Base-by-base conservation (phyloP, 2,797 vertebrate genomes). In the Oryzias dopingdopingensis region DNA sequence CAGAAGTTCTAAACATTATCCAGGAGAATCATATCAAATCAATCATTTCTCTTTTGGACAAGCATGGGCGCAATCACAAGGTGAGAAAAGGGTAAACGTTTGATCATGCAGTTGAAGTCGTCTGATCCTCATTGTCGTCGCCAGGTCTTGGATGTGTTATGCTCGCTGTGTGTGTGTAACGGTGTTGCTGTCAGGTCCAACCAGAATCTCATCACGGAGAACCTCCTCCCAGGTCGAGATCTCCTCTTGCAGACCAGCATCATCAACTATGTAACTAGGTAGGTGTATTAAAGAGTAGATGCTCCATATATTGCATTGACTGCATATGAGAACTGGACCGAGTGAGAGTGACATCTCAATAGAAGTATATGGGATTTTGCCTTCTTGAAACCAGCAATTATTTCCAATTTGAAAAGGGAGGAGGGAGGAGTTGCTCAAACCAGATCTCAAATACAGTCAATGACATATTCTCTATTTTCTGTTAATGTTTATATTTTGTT, bases 1-100 rank as follows among this genome's bases (percentile, higher is more conserved):
- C 96, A 0, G 96, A 98, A 65, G 96, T 97, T 32, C 84, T 98
- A 24, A 98, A 98, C 77, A 98, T 98, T 67, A 98, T 98, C 79
- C 93, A 96, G 70, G 96, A 98, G 83, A 96, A 95, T 81, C 96
- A 98, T 86, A 98, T 98, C 80, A 97, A 98, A 52, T 98, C 96
- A 13, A 96, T 98, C 74, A 98, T 98, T 75, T 96, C 96, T 26
- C 92, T 98, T 3, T 76, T 98, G 60, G 96, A 98, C 82, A 98
- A 98, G 70, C 96, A 98, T 4, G 96, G 96, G 43, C 92, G 96
- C 58, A 98, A 98, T 82, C 95, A 97, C 75, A 98, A 98, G 94
- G 96, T 97, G 18, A 12, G 67, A 12, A 52, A 43, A 8, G 23
- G 14, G 5, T 4, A 29, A 45, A 1, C 5, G n/a, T 14, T 26